Conservation (phyloP, 2,888 invertebrate species). For the Diaprepes abbreviatus region DNA sequence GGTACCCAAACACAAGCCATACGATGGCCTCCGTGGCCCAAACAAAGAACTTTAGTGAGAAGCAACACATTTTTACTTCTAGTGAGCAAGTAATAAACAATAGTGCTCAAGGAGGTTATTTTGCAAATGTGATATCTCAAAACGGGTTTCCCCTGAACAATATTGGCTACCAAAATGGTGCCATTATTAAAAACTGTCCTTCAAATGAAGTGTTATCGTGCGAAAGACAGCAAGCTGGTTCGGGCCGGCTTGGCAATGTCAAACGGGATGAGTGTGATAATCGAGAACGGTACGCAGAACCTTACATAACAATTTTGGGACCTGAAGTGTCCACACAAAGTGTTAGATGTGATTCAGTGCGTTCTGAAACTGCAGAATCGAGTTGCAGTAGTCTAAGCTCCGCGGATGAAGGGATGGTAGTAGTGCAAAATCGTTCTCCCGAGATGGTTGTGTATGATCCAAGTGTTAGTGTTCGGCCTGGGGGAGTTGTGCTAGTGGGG, state of each 20-base stretch:
- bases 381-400: constrained; percentile 72
- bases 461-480: constrained; percentile 66
- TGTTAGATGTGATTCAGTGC: constrained; percentile 72
- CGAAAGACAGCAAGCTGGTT: constrained; percentile 58
- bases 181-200: constrained; percentile 55
- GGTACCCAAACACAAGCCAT: constrained; percentile 59
- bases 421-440: constrained; percentile 58
- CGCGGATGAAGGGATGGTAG: constrained; percentile 62
- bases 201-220: constrained; percentile 57
- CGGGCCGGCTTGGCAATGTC: constrained; percentile 56
- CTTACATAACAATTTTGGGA: constrained; percentile 64
- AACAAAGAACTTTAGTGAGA: constrained; percentile 42
- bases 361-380: constrained; percentile 74
- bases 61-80: constrained; percentile 46
- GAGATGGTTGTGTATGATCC: constrained; percentile 67
- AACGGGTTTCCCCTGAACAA: constrained; percentile 63
- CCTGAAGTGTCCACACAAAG: constrained; percentile 62
- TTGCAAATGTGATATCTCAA: constrained; percentile 62
- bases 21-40: constrained; percentile 62
- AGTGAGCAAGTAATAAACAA: constrained; percentile 44
- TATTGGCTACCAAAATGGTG: constrained; percentile 60
- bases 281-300: constrained; percentile 47
- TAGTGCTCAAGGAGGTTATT: constrained; percentile 53
- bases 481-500: constrained; percentile 64
- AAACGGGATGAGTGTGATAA: constrained; percentile 61